Evolutionary conservation across 2,113 vertebrate species (phyloP).

Genomic region (Scopus umbretta): DNA sequence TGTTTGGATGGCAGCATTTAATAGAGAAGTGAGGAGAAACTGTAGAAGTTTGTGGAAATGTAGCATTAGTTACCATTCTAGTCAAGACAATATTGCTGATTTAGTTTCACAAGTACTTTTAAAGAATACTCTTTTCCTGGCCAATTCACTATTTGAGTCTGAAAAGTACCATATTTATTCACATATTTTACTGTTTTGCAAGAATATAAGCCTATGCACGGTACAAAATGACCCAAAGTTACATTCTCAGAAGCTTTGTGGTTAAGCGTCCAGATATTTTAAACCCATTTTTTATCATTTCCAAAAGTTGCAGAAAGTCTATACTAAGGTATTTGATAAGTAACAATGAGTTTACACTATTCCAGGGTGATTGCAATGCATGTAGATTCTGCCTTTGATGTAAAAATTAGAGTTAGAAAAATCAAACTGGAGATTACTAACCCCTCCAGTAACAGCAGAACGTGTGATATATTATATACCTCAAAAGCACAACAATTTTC

Average conservation of each 20-base stretch:
- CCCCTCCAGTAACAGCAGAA: neutral
- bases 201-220: neutral
- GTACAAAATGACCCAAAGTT: neutral
- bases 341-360: neutral
- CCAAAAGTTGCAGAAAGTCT: neutral
- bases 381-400: neutral
- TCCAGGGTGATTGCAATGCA: neutral
- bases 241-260: neutral
- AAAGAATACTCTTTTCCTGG: neutral
- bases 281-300: neutral
- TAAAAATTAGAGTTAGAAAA: neutral
- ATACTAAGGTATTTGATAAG: neutral
- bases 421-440: neutral
- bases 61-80: neutral
- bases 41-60: neutral
- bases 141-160: neutral
- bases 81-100: neutral
- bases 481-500: neutral
- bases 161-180: neutral
- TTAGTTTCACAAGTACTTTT: neutral
- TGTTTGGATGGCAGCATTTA: neutral
- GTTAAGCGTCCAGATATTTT: neutral
- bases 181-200: neutral
- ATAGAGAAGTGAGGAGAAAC: neutral
- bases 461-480: neutral